phyloP scores from a whole-genome alignment of 2,113 vertebrate species.

The Nicator chloris region DNA sequence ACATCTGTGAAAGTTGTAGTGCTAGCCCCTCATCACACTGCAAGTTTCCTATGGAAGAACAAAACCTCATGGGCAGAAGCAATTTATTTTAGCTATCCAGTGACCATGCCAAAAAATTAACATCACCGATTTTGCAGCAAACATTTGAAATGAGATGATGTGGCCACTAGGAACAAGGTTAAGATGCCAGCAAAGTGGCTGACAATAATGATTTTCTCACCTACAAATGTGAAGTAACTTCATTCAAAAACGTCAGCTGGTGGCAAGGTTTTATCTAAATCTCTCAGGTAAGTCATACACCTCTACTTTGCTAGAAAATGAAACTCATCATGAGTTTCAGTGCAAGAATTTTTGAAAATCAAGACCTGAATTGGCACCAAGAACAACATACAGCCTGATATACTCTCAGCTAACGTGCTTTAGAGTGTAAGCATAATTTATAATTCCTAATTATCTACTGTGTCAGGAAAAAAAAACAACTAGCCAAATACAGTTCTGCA shows the following conservation, averaged over 20 bases:
- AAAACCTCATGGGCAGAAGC: neutral
- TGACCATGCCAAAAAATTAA: neutral
- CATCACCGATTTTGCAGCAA: neutral
- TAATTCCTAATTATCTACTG: conserved; percentile 49
- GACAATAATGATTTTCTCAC: neutral
- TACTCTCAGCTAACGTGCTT: neutral
- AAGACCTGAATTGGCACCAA: conserved; percentile 20
- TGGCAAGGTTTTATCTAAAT: neutral
- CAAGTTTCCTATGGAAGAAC: neutral
- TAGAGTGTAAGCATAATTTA: conserved; percentile 34
- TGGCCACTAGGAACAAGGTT: neutral
- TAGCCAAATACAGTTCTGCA: conserved; percentile 24
- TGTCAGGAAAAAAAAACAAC: conserved; percentile 5
- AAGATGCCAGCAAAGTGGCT: neutral
- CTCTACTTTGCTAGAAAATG: neutral
- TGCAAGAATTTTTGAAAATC: neutral
- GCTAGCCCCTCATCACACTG: neutral
- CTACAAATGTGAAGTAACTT: neutral
- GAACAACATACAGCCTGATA: neutral
- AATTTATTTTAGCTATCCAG: neutral
- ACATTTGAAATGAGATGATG: neutral
- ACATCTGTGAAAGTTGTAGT: neutral
- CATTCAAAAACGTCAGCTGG: neutral
- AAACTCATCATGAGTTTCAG: neutral
- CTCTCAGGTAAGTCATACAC: neutral